A percentile compares a stretch with the other conserved stretches of the same genome.
Conservation (phyloP, 2,797 vertebrate species). For the Thripadectes ignobilis region DNA sequence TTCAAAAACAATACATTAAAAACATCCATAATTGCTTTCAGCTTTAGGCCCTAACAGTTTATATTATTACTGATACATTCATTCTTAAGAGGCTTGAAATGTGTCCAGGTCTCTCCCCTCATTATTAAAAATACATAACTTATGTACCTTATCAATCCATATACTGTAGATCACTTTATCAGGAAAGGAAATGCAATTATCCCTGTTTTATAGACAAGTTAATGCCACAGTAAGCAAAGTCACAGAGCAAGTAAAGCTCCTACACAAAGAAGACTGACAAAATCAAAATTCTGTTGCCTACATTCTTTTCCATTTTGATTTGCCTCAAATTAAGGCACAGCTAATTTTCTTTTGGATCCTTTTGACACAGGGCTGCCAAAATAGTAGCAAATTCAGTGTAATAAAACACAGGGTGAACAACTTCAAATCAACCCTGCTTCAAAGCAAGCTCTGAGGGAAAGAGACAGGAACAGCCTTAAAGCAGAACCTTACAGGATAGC, state of each 20-base stretch:
- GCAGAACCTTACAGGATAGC: background rate
- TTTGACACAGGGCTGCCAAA: background rate
- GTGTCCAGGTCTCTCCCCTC: background rate
- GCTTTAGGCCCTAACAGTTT: background rate
- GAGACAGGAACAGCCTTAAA: background rate
- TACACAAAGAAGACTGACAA: background rate
- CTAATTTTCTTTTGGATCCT: background rate
- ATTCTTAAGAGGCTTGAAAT: conserved; percentile 1
- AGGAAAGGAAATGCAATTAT: background rate
- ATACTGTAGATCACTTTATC: background rate
- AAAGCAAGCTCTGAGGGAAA: background rate
- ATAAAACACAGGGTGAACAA: background rate
- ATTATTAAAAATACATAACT: conserved; percentile 8
- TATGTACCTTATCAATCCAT: background rate
- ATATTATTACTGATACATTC: background rate
- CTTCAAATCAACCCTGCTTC: background rate
- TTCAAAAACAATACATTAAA: background rate
- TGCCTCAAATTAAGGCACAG: background rate
- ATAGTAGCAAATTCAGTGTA: background rate
- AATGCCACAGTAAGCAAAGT: background rate
- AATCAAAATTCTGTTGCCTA: background rate
- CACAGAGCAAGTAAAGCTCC: background rate
- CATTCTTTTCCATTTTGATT: background rate
- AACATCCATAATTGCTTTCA: background rate
- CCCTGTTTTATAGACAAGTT: background rate